These are phyloP conservation scores for Lasioglossum lativentre DNA, from an alignment of 2,888 invertebrate genomes.

Conservation along the genomic window DNA sequence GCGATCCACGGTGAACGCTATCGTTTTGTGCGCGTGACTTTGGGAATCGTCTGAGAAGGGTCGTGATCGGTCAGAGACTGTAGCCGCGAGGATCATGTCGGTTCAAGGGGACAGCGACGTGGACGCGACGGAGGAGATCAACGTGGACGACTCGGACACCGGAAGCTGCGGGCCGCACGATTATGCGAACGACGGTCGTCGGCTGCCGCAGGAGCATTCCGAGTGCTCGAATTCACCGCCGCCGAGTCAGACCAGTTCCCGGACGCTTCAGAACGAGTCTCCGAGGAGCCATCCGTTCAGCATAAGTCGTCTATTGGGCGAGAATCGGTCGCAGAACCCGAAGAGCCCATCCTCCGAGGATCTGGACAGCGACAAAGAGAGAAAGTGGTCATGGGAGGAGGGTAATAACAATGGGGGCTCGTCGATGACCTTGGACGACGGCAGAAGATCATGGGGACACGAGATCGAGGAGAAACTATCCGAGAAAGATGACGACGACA, in stretches of 20 bases:
- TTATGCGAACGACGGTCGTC: slow-evolving; percentile 67
- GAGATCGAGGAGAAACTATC: slow-evolving; percentile 80
- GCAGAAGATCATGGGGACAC: slow-evolving; percentile 80
- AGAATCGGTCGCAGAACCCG: slow-evolving; percentile 72
- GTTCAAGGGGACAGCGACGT: slow-evolving; percentile 81
- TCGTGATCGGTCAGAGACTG: not conserved
- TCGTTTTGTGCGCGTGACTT: fast-evolving
- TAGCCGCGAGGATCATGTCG: slow-evolving; percentile 73
- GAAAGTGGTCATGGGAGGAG: slow-evolving; percentile 79
- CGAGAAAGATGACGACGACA: slow-evolving; percentile 82
- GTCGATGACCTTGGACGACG: slow-evolving; percentile 77
- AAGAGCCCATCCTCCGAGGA: slow-evolving; percentile 80
- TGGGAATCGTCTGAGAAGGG: not conserved
- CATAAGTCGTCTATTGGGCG: slow-evolving; percentile 82
- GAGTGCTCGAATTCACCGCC: slow-evolving; percentile 78
- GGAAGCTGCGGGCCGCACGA: slow-evolving; percentile 79
- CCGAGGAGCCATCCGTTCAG: slow-evolving; percentile 83
- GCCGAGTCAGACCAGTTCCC: slow-evolving; percentile 74
- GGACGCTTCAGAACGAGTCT: slow-evolving; percentile 76
- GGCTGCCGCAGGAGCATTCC: slow-evolving; percentile 69
- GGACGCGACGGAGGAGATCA: slow-evolving; percentile 83
- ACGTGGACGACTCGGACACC: slow-evolving; percentile 82
- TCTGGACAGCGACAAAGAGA: slow-evolving; percentile 80
- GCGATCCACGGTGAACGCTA: slow-evolving; percentile 10
- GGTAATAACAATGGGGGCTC: slow-evolving; percentile 75